phyloP scores from a whole-genome alignment of 1,140 invertebrate species.

The Aricia agestis region DNA sequence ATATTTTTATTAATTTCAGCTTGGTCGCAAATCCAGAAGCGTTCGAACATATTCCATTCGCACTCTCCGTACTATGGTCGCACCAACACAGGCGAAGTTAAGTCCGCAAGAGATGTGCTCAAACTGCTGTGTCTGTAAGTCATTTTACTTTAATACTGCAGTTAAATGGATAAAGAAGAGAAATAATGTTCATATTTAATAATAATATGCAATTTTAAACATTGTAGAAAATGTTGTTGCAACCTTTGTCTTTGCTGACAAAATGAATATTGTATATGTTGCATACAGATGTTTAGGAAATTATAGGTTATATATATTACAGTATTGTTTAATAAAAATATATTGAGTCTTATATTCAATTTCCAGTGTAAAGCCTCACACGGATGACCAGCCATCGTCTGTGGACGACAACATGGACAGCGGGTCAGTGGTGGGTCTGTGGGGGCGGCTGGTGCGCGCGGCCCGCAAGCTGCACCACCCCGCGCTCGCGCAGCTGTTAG shows the following conservation, averaged over 20 bases:
- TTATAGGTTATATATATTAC: no score
- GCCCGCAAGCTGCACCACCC: slow-evolving; percentile 58
- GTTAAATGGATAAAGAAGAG: no score
- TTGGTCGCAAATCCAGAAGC: slow-evolving; percentile 55
- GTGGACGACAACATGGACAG: slow-evolving; percentile 64
- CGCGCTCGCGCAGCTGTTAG: slow-evolving; percentile 54
- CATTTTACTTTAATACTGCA: background rate
- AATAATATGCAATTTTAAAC: no score
- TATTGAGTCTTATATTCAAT: background rate
- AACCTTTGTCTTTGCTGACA: no score
- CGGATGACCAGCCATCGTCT: slow-evolving; percentile 37
- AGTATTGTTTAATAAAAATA: no score
- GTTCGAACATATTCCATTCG: slow-evolving; percentile 81
- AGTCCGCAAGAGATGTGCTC: slow-evolving; percentile 81
- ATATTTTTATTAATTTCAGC: slow-evolving; percentile 39
- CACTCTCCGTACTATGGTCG: slow-evolving; percentile 79
- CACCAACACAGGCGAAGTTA: slow-evolving; percentile 80
- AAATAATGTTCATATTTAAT: no score
- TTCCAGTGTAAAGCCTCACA: slow-evolving; percentile 46
- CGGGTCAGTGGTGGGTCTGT: slow-evolving; percentile 61
- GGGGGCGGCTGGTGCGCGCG: slow-evolving; percentile 61
- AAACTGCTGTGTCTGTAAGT: slow-evolving; percentile 80
- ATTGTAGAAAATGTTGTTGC: no score
- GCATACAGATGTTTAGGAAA: no score
- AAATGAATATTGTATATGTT: no score